Conservation (phyloP, 37 sponge, comb jelly and placozoan genomes). For the Dysidea cf. avara region DNA sequence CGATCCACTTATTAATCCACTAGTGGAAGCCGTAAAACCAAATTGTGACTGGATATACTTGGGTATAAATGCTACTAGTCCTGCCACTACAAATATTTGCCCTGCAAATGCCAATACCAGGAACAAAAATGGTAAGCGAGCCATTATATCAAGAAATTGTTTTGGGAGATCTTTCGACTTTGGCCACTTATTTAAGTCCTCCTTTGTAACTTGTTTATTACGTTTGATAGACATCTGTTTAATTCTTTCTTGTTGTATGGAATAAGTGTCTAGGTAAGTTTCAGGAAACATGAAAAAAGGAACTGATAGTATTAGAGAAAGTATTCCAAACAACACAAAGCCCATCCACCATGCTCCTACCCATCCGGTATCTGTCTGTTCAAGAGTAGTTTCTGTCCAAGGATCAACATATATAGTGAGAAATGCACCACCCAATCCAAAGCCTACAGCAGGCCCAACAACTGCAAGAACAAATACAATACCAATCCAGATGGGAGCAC, state of each 20-base stretch:
- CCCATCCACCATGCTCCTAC: conserved; percentile 95
- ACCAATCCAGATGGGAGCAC: conserved; percentile 67
- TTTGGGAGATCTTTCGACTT: too few species aligned
- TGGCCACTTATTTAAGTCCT: too few species aligned
- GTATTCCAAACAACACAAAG: conserved; percentile 48
- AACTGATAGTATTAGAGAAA: conserved; percentile 27
- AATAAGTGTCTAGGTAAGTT: conserved; percentile 37
- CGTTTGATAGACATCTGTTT: conserved; percentile 12
- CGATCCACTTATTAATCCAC: conserved; percentile 31
- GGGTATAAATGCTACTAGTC: conserved; percentile 42
- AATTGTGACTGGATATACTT: conserved; percentile 54
- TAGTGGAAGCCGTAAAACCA: conserved; percentile 11
- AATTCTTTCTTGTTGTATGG: conserved; percentile 23
- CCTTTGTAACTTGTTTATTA: too few species aligned
- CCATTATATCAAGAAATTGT: too few species aligned
- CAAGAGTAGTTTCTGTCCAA: conserved; percentile 27
- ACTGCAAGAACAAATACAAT: conserved; percentile 55
- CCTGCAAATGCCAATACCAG: too few species aligned
- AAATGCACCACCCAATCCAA: conserved; percentile 74
- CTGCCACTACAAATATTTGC: conserved; percentile 30
- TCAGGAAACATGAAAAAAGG: conserved; percentile 81
- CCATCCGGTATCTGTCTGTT: conserved; percentile 59
- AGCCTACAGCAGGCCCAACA: conserved; percentile 84
- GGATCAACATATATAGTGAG: conserved; percentile 79
- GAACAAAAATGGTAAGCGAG: too few species aligned